phyloP scores from a whole-genome alignment of 2,888 invertebrate genomes.

The Nomada fabriciana region DNA sequence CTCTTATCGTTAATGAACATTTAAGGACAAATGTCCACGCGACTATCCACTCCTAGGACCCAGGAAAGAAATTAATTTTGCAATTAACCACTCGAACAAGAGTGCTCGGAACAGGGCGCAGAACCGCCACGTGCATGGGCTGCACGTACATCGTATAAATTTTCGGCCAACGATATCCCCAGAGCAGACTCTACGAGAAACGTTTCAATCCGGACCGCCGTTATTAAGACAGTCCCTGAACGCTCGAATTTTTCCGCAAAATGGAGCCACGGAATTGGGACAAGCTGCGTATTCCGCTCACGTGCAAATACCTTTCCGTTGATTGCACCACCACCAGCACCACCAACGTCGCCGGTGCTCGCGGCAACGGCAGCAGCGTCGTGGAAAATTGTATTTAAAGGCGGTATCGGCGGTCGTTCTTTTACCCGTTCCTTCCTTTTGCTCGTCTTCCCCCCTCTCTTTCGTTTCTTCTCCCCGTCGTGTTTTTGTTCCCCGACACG shows the following conservation, averaged over 20 bases:
- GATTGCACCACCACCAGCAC: conserved; percentile 47
- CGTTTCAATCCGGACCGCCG: conserved; percentile 51
- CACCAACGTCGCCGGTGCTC: background rate
- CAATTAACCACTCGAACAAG: too few species aligned
- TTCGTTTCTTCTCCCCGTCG: background rate
- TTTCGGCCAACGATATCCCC: conserved; percentile 36
- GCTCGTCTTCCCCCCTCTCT: background rate
- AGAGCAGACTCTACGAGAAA: conserved; percentile 22
- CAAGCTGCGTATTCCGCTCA: conserved; percentile 49
- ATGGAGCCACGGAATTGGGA: conserved; percentile 55
- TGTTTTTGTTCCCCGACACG: background rate
- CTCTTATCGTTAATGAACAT: background rate
- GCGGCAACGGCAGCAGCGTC: conserved; percentile 1
- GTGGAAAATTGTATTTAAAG: conserved; percentile 63
- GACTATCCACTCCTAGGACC: too few species aligned
- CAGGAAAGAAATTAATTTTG: too few species aligned
- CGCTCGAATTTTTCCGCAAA: conserved; percentile 60
- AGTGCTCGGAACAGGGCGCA: too few species aligned
- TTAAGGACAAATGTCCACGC: too few species aligned
- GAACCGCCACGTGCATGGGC: background rate
- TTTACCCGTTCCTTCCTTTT: conserved; percentile 4
- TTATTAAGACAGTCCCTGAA: conserved; percentile 56
- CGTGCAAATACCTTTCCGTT: conserved; percentile 60
- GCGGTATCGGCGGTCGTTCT: conserved; percentile 43
- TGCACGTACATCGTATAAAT: conserved; percentile 46